phyloP scores from a whole-genome alignment of 2,888 invertebrate genomes.

The Scelioninae gen. 1 region DNA sequence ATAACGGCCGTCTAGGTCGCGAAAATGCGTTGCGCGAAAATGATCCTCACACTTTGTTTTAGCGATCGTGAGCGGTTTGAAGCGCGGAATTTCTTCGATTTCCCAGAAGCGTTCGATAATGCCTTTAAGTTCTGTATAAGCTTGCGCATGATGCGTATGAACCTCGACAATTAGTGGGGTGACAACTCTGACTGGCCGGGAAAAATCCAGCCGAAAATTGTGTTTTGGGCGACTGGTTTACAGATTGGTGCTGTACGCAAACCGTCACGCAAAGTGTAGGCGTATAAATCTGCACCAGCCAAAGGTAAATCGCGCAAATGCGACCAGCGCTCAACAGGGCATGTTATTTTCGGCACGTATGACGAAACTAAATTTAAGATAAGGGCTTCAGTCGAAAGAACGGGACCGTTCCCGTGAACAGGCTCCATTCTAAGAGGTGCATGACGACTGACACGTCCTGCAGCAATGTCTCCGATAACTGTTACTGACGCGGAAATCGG shows the following conservation, averaged over 20 bases:
- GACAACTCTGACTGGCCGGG: not conserved
- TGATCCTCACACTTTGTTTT: not conserved
- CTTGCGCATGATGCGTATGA: not conserved
- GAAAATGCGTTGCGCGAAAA: not conserved
- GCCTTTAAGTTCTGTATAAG: not conserved
- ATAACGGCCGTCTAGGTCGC: not conserved
- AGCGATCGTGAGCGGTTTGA: not conserved
- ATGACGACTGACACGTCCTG: too few species aligned
- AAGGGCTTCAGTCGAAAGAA: too few species aligned
- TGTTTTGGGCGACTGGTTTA: not conserved
- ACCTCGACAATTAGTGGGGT: not conserved
- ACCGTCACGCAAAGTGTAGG: not conserved
- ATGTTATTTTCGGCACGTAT: too few species aligned
- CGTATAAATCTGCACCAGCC: not conserved
- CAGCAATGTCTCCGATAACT: too few species aligned
- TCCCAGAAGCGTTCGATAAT: not conserved
- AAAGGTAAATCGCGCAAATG: too few species aligned
- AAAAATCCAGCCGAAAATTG: not conserved
- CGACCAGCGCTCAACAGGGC: too few species aligned
- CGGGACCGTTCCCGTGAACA: too few species aligned
- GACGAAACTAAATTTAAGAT: too few species aligned
- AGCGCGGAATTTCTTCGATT: not conserved
- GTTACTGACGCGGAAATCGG: too few species aligned
- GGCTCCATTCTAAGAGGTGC: too few species aligned
- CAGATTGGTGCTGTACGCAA: not conserved